Evolutionary conservation across 2,113 vertebrate genomes (phyloP).

Genomic region (Nestor notabilis): DNA sequence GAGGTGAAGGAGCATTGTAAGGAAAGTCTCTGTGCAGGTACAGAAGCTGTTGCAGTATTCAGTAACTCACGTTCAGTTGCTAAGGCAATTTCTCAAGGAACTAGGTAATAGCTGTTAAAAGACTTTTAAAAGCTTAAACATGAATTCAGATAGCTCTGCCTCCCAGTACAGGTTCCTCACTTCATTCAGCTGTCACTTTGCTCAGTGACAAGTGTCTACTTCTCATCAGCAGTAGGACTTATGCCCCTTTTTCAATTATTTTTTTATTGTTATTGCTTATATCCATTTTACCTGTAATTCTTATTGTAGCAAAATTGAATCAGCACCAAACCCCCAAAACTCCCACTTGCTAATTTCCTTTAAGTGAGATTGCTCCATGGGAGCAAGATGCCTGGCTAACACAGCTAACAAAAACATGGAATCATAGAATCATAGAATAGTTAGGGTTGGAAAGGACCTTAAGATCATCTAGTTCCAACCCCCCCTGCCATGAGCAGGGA

Average conservation of each 20-base stretch:
- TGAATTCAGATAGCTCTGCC: not conserved
- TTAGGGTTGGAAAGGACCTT: too few relatives aligned
- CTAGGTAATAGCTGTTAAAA: not conserved
- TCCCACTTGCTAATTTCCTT: not conserved
- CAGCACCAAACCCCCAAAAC: not conserved
- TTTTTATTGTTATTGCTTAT: not conserved
- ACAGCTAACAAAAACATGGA: not conserved
- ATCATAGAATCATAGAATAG: too few relatives aligned
- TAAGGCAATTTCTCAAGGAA: constrained; percentile 6
- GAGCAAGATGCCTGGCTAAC: not conserved
- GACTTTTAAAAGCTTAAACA: not conserved
- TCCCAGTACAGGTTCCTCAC: not conserved
- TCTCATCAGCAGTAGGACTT: not conserved
- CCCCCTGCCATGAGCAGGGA: too few relatives aligned
- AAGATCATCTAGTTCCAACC: too few relatives aligned
- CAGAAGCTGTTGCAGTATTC: not conserved
- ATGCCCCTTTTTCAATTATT: not conserved
- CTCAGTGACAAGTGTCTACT: not conserved
- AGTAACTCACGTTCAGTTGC: constrained; percentile 6
- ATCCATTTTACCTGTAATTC: not conserved
- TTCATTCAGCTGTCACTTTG: not conserved
- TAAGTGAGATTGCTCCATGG: not conserved
- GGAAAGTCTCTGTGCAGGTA: not conserved
- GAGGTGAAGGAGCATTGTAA: not conserved
- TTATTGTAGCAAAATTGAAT: not conserved